phyloP scores from a whole-genome alignment of 2,888 invertebrate genomes.

The Tinea pellionella region DNA sequence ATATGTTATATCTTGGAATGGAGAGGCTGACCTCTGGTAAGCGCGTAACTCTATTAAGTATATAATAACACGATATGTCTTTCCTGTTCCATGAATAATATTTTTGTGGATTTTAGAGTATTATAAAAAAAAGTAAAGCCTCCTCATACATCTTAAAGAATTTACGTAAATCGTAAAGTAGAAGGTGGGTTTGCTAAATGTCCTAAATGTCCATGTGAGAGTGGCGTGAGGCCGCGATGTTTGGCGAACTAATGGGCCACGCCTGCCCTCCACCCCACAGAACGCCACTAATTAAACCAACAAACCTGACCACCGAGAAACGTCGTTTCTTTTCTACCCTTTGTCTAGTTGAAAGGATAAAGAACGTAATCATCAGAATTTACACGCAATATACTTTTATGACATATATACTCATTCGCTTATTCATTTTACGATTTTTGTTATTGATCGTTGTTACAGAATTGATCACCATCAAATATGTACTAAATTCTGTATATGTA shows the following conservation, averaged over 20 bases:
- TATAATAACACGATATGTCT: too few relatives aligned
- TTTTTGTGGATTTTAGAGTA: too few relatives aligned
- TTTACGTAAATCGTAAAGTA: background rate
- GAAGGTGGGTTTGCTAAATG: constrained; percentile 7
- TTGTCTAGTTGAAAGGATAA: background rate
- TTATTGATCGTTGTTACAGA: background rate
- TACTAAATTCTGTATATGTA: background rate
- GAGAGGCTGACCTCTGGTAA: background rate
- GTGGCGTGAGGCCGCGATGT: constrained; percentile 36
- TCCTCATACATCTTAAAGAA: background rate
- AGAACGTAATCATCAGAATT: background rate
- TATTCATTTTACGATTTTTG: background rate
- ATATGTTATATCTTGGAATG: background rate
- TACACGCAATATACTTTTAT: background rate
- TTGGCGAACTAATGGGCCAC: constrained; percentile 56
- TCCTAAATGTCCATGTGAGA: background rate
- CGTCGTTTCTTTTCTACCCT: background rate
- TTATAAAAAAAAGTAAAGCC: too few relatives aligned
- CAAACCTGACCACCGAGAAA: constrained; percentile 3
- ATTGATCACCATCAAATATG: background rate
- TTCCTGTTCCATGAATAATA: too few relatives aligned
- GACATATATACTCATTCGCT: background rate
- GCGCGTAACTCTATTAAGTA: background rate
- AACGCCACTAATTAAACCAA: constrained; percentile 39
- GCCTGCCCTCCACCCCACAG: constrained; percentile 28